Base-by-base conservation (phyloP, 2,888 invertebrate genomes). In the Oscheius sp. region DNA sequence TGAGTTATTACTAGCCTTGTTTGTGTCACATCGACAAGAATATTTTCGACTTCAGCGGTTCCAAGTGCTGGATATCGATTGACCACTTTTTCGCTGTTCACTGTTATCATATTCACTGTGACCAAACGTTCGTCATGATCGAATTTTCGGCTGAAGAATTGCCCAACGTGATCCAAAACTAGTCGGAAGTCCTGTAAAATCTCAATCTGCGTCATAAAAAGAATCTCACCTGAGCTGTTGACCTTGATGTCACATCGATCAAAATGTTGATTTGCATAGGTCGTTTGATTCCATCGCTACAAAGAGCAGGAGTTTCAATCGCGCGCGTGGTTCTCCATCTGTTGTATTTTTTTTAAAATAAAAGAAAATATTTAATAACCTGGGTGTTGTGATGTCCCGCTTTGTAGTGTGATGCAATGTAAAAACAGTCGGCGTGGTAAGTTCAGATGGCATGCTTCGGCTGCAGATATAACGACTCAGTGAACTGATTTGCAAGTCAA, bases 201-300 rank as follows among this genome's bases (percentile, higher is more conserved):
- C 5, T 13, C 2, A 33, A 33, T 33, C 10, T 33, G 53, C n/a
- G 11, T 10, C 29, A 3, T 11, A 33, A 50, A 33, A 55, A 21
- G 21, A 21, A 21, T 21, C 57, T 32, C 42, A 83, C 84, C 58
- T 80, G 74, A 11, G 65, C 42, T 4, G 81, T 70, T 11, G 84
- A 76, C 70, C 87, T 68, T 3, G 84, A 76, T 21, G 86, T 86
- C 42, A 85, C 60, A 65, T 87, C 87, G 60, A 86, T 73, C 53
- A 87, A 75, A 37, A 87, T 71, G 59, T 83, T 84, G 66, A 87
- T 62, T 47, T 86, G 82, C 68, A 82, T 85, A 0, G 87, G 85
- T 48, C 84, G 79, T 48, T 81, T 65, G 74, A 85, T 78, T 51
- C 86, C 86, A 70, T 87, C 86, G 35, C 78, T 79, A 66, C 87